Evolutionary conservation across 1,140 invertebrate species (phyloP), one percentile per base, ranked within the genome.

Genomic region (Drosophila quadrilineata): DNA sequence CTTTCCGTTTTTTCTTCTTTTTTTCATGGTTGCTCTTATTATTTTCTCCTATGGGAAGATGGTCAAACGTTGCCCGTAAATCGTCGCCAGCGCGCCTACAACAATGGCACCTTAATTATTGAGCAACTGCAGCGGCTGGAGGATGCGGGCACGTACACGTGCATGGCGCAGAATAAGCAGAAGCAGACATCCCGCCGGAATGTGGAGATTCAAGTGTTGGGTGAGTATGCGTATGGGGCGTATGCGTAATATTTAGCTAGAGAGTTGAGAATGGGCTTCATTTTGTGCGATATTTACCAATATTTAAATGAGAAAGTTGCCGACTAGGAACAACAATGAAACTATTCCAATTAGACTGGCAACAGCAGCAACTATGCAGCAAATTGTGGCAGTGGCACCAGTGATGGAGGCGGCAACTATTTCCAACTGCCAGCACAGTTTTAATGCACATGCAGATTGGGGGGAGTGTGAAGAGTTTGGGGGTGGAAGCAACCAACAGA

Each of bases 71-170:
- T 98, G 26, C 97, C 97, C 12, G 92, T 95, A 28, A 98, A 96
- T 89, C 93, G 96, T 66, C 92, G 96, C 40, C 97, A 98, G 89
- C 92, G 95, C 71, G 95, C 97, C 22, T 96, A 95, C 66, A 91
- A 93, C 71, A 97, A 98, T 88, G 97, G 97, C 14, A 96, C 95
- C 0, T 90, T 98, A 57, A 93, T 96, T 19, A 95, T 98, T 41
- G 95, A 96, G 71, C 94, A 96, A 90, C 93, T 95, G 41, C 93
- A 96, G 89, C 88, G 95, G 14, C 92, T 92, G 21, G 94, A 96
- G 66, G 95, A 96, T 87, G 94, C 95, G 3, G 94, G 95, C 2
- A 95, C 94, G 2, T 98, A 98, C 90, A 96, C 95, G 6, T 98
- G 97, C 89, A 95, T 95, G 69, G 96, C 96, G 0, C 93, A 94